phyloP scores from a whole-genome alignment of 1,140 invertebrate genomes.

The Aplysia californica region DNA sequence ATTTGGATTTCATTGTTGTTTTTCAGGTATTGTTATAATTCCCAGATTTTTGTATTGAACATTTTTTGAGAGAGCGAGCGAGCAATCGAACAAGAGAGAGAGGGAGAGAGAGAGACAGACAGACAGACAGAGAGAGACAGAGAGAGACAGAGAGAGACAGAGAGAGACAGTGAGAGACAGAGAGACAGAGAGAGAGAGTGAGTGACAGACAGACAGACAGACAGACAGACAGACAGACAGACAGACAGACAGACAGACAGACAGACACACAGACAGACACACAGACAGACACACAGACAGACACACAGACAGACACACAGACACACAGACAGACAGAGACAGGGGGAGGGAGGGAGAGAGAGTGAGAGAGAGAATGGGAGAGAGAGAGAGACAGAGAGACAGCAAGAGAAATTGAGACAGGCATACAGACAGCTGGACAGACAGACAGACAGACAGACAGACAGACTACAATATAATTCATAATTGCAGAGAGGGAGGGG shows the following conservation, averaged over 20 bases:
- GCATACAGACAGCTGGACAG: neutral
- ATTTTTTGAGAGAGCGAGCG: too few species aligned
- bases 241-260: constrained; percentile 16
- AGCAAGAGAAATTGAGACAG: neutral
- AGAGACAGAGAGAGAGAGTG: neutral
- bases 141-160: neutral
- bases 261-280: constrained; percentile 11
- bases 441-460: neutral
- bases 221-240: constrained; percentile 8
- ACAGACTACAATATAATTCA: neutral
- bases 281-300: constrained; percentile 12
- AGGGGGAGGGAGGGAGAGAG: neutral
- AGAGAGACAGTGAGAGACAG: neutral
- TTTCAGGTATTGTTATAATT: too few species aligned
- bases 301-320: neutral
- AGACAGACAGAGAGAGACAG: neutral
- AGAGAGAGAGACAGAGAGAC: neutral
- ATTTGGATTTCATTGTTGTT: too few species aligned
- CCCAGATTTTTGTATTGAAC: too few species aligned
- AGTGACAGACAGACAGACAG: constrained; percentile 12
- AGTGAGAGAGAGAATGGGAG: neutral
- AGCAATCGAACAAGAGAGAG: too few species aligned
- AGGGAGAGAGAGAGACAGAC: too few species aligned
- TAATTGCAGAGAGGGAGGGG: too few species aligned
- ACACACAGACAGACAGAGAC: neutral